These are phyloP conservation scores for Ormyrus labotus DNA, from an alignment of 2,888 invertebrate species.

Conservation along the genomic window DNA sequence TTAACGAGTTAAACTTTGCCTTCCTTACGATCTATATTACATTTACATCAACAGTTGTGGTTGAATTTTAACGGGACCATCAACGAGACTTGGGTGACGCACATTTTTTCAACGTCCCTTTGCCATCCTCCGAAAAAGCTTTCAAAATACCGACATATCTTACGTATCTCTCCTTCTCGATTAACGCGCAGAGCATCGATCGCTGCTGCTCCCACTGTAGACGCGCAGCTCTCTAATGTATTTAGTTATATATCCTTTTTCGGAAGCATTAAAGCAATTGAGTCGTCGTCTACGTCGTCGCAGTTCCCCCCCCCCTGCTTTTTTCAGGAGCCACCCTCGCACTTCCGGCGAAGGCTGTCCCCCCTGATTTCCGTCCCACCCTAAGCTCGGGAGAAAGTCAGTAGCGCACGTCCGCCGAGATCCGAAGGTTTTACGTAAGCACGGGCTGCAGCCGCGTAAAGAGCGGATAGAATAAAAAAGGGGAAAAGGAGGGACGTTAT, in stretches of 20 bases:
- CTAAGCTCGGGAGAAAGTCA: background rate
- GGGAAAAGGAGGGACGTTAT: constrained; percentile 4
- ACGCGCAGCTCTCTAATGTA: background rate
- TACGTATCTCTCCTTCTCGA: constrained; percentile 1
- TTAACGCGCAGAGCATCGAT: constrained; percentile 8
- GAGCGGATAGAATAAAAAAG: background rate
- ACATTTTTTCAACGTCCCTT: background rate
- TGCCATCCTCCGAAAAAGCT: constrained; percentile 22
- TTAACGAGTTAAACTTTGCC: too few relatives aligned
- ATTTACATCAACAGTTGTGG: constrained; percentile 3
- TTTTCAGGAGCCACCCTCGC: constrained; percentile 16
- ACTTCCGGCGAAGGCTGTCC: constrained; percentile 30
- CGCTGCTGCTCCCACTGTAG: background rate
- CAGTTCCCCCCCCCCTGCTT: background rate
- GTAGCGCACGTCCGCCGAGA: background rate
- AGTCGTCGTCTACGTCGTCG: constrained; percentile 17
- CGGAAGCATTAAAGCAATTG: constrained; percentile 39
- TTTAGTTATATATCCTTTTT: constrained; percentile 18
- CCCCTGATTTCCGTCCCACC: constrained; percentile 30
- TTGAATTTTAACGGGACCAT: constrained; percentile 27
- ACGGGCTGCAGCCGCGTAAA: background rate
- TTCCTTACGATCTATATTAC: too few relatives aligned
- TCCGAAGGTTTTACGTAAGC: constrained; percentile 19
- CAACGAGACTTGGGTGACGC: constrained; percentile 18
- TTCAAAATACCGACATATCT: constrained; percentile 17